Base-by-base conservation (phyloP, 2,113 vertebrate species). In the Promerops cafer region DNA sequence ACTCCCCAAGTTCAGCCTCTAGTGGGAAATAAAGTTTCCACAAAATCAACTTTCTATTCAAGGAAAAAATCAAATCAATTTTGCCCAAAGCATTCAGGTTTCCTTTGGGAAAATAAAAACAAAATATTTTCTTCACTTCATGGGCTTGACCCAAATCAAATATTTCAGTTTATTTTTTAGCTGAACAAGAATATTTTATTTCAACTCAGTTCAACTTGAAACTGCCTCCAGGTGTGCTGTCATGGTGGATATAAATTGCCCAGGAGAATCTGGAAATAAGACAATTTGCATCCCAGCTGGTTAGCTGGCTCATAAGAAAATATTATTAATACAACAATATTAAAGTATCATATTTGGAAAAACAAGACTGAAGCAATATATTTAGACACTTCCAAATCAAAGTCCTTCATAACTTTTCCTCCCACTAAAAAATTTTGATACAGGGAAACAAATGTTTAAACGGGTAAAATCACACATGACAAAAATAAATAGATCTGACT, bases 111-210 rank as follows among this genome's bases (percentile, higher is more conserved):
- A 94, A 91, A 88, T 63, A 22, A 77, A 94, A 95, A 28, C 66
- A 83, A 93, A 93, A 28, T 80, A 85, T 86, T 91, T 74, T 61
- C 57, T 83, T 89, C 16, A 45, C 50, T 88, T 44, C 23, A 40
- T 23, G 23, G 42, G 33, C 30, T 90, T 97, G 49, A 91, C 78
- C 35, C 47, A 91, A 83, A 92, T 44, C 27, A 92, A 96, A 90
- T 2, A 3, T 64, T 96, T 83, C 64, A 35, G 45, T 74, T 93
- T 91, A 54, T 35, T 90, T 91, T 92, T 86, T 39, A 88, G 54
- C 57, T 54, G 78, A 91, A 68, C 44, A 64, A 40, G 40, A 94
- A 63, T 61, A 90, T 95, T 95, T 89, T 82, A 84, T 93, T 89
- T 76, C 42, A 61, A 12, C 33, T 68, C 52, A 37, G 44, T 92